Percentiles rank a stretch among this genome's conserved stretches.
Conservation (phyloP, 2,113 vertebrate species). For the Rutilus rutilus region DNA sequence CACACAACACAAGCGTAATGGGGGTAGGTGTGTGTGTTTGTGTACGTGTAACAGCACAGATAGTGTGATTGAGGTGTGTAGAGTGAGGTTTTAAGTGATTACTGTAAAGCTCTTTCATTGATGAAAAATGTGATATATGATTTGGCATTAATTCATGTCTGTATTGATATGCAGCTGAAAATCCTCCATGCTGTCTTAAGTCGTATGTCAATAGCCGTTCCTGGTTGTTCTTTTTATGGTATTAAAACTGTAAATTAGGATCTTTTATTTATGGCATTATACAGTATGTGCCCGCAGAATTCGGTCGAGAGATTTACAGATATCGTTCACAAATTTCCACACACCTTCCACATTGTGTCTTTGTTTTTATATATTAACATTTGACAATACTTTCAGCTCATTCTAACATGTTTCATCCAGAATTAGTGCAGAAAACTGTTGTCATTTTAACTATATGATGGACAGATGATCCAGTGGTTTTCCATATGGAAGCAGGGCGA, state of each 20-base stretch:
- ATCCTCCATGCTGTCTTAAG: slow-evolving; percentile 32
- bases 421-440: too few species aligned
- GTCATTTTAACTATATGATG: background rate
- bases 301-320: background rate
- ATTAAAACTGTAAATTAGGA: slow-evolving; percentile 49
- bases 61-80: background rate
- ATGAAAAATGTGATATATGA: slow-evolving; percentile 47
- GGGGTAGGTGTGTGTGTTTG: too few species aligned
- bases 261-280: slow-evolving; percentile 15
- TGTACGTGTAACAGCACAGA: background rate
- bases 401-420: background rate
- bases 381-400: background rate
- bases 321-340: background rate
- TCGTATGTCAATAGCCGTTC: slow-evolving; percentile 44
- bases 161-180: slow-evolving; percentile 50
- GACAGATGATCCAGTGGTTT: slow-evolving; percentile 9
- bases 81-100: slow-evolving; percentile 52
- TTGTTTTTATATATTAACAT: background rate
- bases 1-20: slow-evolving; percentile 25
- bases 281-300: background rate
- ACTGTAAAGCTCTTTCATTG: slow-evolving; percentile 51
- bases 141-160: slow-evolving; percentile 43
- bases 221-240: slow-evolving; percentile 27
- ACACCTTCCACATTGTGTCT: background rate
- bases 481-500: slow-evolving; percentile 40